These are phyloP conservation scores for Vidua chalybeata DNA, from an alignment of 2,113 vertebrate genomes.

Conservation along the genomic window DNA sequence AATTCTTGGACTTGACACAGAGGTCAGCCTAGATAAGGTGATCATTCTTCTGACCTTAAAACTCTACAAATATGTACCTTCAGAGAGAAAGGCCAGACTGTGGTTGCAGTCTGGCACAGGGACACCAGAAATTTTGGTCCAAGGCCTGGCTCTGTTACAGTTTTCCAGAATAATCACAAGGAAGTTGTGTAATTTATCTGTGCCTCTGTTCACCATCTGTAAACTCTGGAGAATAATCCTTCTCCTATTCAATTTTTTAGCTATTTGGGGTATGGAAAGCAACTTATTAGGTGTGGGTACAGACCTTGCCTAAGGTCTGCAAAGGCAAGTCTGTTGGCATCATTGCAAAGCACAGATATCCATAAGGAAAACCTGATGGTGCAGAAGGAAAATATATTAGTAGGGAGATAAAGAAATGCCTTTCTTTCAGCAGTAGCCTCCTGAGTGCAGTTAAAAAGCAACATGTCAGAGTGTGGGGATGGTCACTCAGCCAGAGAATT, in stretches of 20 bases:
- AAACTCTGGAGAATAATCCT: slow-evolving; percentile 5
- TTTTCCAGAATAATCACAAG: slow-evolving; percentile 16
- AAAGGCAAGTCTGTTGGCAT: neutral
- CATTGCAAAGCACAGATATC: neutral
- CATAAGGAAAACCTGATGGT: neutral
- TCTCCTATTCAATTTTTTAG: neutral
- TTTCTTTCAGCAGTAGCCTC: slow-evolving; percentile 18
- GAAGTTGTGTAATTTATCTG: slow-evolving; percentile 21
- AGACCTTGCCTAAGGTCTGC: neutral
- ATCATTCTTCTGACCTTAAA: slow-evolving; percentile 8
- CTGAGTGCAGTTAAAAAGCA: slow-evolving; percentile 16
- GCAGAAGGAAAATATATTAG: slow-evolving; percentile 4
- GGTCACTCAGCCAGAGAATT: slow-evolving; percentile 1
- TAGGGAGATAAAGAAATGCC: neutral
- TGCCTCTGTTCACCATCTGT: slow-evolving; percentile 33
- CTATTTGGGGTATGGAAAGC: neutral
- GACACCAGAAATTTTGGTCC: neutral
- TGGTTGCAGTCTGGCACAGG: neutral
- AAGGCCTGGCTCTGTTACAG: neutral
- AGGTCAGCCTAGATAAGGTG: neutral
- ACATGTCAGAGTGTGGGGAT: neutral
- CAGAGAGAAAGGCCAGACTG: slow-evolving; percentile 7
- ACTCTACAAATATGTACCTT: neutral
- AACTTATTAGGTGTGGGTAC: neutral
- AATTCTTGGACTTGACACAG: neutral